phyloP scores from a whole-genome alignment of 1,140 invertebrate species.

The Bombus balteatus region DNA sequence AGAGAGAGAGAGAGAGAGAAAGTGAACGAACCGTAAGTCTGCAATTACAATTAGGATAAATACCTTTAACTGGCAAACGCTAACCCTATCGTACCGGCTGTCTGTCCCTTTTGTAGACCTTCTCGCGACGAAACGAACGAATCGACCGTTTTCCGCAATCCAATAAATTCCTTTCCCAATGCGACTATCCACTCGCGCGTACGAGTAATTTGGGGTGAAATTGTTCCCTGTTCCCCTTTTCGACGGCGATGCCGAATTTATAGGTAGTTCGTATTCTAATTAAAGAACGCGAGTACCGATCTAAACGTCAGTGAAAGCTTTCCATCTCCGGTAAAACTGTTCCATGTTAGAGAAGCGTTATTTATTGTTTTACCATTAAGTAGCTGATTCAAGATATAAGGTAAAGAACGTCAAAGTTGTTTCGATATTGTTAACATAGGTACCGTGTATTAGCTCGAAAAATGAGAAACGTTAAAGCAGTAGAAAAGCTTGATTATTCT shows the following conservation, averaged over 20 bases:
- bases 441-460: neutral
- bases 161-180: constrained; percentile 51
- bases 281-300: constrained; percentile 18
- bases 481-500: neutral
- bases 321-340: neutral
- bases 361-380: neutral
- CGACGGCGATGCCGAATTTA: constrained; percentile 31
- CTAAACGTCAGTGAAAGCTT: neutral
- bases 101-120: constrained; percentile 32
- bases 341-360: neutral
- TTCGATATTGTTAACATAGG: neutral
- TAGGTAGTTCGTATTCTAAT: constrained; percentile 27
- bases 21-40: constrained; percentile 13
- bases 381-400: neutral
- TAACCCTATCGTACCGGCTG: constrained; percentile 23
- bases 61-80: constrained; percentile 58
- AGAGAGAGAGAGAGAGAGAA: neutral
- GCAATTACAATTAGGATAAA: constrained; percentile 69
- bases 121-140: constrained; percentile 41
- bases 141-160: constrained; percentile 50
- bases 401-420: neutral
- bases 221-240: constrained; percentile 27
- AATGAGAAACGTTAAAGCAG: neutral
- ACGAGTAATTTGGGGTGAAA: constrained; percentile 47
- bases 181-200: constrained; percentile 45